phyloP scores from a whole-genome alignment of 1,140 invertebrate genomes.

The Diprion similis region DNA sequence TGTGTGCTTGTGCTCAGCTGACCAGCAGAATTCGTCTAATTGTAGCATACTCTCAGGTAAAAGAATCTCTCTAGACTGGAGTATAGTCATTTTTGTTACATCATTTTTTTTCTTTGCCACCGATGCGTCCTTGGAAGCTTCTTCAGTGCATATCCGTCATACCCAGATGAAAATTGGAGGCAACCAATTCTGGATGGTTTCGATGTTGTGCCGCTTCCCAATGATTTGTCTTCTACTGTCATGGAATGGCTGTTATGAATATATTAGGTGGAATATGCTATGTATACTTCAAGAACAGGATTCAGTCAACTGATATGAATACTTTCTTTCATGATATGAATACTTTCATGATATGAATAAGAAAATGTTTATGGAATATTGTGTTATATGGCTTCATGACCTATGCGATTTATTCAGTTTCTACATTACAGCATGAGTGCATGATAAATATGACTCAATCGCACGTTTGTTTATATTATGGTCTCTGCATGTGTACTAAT shows the following conservation, averaged over 20 bases:
- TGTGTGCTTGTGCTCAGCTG: slow-evolving; percentile 62
- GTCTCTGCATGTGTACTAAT: neutral
- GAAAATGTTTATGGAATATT: neutral
- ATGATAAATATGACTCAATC: neutral
- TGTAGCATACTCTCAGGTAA: slow-evolving; percentile 69
- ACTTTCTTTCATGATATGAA: neutral
- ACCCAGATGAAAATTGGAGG: slow-evolving; percentile 42
- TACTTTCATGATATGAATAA: neutral
- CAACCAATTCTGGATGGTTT: slow-evolving; percentile 41
- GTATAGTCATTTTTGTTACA: slow-evolving; percentile 18
- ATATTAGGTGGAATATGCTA: slow-evolving; percentile 1
- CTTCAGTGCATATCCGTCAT: slow-evolving; percentile 20
- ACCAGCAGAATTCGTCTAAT: slow-evolving; percentile 47
- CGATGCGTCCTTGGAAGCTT: slow-evolving; percentile 25
- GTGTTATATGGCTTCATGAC: neutral
- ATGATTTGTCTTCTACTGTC: slow-evolving; percentile 32
- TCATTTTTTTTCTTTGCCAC: slow-evolving; percentile 19
- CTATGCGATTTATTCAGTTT: neutral
- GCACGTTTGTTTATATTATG: neutral
- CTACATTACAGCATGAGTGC: slow-evolving; percentile 2
- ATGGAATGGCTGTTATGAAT: slow-evolving; percentile 10
- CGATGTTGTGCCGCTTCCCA: slow-evolving; percentile 22
- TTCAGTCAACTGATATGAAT: neutral
- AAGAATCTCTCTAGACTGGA: slow-evolving; percentile 36
- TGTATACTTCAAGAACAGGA: neutral